Conservation (phyloP, 2,113 vertebrate genomes). For the Acinonyx jubatus region DNA sequence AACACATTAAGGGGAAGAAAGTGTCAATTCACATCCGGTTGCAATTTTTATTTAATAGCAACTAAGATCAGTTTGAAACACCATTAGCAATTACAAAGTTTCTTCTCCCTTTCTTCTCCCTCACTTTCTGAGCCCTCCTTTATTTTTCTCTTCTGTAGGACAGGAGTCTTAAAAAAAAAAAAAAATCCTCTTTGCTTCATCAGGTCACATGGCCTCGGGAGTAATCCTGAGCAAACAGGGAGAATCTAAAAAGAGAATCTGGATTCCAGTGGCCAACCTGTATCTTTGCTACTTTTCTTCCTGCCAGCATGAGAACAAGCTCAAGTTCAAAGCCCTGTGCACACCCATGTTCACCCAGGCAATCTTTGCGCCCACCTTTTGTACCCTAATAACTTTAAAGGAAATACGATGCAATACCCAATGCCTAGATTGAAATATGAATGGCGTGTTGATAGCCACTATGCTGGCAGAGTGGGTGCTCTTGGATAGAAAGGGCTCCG, state of each 20-base stretch:
- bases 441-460: fast-evolving
- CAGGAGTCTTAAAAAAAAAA: not conserved
- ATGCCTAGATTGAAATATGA: not conserved
- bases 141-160: not conserved
- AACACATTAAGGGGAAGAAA: conserved; percentile 11
- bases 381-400: not conserved
- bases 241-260: not conserved
- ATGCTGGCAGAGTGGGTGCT: not conserved
- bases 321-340: not conserved
- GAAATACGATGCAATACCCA: not conserved
- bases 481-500: not conserved
- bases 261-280: not conserved
- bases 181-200: not conserved
- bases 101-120: not conserved
- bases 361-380: not conserved
- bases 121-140: not conserved
- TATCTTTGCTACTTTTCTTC: not conserved
- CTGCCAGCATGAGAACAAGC: not conserved
- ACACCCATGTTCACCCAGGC: not conserved
- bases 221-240: not conserved
- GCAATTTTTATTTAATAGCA: conserved; percentile 59
- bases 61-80: conserved; percentile 40
- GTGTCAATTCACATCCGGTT: conserved; percentile 16
- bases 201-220: not conserved
- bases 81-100: not conserved